These are phyloP conservation scores for Isoperla grammatica DNA, from an alignment of 2,888 invertebrate genomes.

Conservation along the genomic window DNA sequence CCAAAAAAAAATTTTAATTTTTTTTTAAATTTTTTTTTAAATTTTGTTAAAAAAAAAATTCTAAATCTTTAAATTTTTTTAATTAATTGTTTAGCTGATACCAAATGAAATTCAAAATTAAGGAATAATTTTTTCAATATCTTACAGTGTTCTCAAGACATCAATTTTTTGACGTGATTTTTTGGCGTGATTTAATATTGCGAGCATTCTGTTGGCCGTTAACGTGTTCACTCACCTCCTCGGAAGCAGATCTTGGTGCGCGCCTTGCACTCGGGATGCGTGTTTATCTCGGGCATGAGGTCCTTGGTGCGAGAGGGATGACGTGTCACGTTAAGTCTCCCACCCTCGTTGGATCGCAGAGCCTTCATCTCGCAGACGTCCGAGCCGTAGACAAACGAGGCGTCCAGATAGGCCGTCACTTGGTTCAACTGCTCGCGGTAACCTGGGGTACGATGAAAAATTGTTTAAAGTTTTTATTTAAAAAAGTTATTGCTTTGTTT, in stretches of 20 bases:
- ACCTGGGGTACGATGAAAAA: conserved; percentile 35
- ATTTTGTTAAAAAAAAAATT: conserved; percentile 6
- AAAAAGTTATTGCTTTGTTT: not conserved
- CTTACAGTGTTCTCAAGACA: too few relatives aligned
- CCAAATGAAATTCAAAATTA: too few relatives aligned
- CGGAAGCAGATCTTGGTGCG: conserved; percentile 43
- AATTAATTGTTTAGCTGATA: too few relatives aligned
- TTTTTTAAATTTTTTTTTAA: not conserved
- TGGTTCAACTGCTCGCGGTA: conserved; percentile 49
- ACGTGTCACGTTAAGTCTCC: conserved; percentile 41
- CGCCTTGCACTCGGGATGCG: conserved; percentile 45
- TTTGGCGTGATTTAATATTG: too few relatives aligned
- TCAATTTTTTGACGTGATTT: too few relatives aligned
- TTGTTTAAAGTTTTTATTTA: not conserved
- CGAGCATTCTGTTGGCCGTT: too few relatives aligned
- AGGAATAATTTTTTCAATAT: too few relatives aligned
- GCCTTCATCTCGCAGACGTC: conserved; percentile 44
- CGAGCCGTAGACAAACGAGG: conserved; percentile 47
- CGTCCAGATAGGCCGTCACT: conserved; percentile 46
- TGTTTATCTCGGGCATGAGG: conserved; percentile 43
- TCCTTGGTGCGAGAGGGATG: conserved; percentile 40
- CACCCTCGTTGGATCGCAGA: conserved; percentile 41
- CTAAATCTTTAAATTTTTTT: too few relatives aligned
- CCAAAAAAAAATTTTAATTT: not conserved
- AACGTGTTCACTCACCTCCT: conserved; percentile 36